These are phyloP conservation scores for Lasioglossum calceatum DNA, from an alignment of 2,888 invertebrate species.

Conservation along the genomic window DNA sequence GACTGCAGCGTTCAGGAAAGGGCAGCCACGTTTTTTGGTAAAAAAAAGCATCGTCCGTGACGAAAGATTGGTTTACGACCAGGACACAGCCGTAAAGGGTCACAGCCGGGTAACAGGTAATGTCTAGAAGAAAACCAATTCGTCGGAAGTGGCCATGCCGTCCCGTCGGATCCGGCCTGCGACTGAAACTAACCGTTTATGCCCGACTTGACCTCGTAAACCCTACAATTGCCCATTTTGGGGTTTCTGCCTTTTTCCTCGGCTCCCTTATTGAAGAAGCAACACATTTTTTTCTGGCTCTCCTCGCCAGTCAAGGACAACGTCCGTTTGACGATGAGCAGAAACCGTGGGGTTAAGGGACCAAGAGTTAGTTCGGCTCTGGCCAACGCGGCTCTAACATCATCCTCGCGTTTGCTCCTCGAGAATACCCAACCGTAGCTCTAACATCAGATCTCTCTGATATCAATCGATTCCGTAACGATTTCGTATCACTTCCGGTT, in stretches of 20 bases:
- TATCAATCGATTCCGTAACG: background rate
- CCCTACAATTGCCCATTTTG: slow-evolving; percentile 74
- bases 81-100: slow-evolving; percentile 41
- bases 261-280: slow-evolving; percentile 58
- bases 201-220: slow-evolving; percentile 63
- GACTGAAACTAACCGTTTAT: slow-evolving; percentile 59
- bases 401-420: slow-evolving; percentile 21
- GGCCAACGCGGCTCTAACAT: slow-evolving; percentile 70
- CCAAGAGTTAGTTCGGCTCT: slow-evolving; percentile 76
- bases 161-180: slow-evolving; percentile 63
- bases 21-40: background rate
- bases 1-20: background rate
- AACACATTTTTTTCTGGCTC: slow-evolving; percentile 53
- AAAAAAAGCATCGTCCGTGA: background rate
- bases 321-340: slow-evolving; percentile 70
- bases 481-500: background rate
- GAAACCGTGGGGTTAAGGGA: slow-evolving; percentile 77
- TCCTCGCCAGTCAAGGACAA: slow-evolving; percentile 72
- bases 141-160: slow-evolving; percentile 63
- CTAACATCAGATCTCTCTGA: background rate
- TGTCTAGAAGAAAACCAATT: slow-evolving; percentile 39
- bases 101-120: slow-evolving; percentile 50
- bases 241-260: slow-evolving; percentile 71
- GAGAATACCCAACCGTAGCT: background rate
- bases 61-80: slow-evolving; percentile 34